These are phyloP conservation scores for Melanchra persicariae DNA, from an alignment of 2,888 invertebrate genomes.

Conservation along the genomic window DNA sequence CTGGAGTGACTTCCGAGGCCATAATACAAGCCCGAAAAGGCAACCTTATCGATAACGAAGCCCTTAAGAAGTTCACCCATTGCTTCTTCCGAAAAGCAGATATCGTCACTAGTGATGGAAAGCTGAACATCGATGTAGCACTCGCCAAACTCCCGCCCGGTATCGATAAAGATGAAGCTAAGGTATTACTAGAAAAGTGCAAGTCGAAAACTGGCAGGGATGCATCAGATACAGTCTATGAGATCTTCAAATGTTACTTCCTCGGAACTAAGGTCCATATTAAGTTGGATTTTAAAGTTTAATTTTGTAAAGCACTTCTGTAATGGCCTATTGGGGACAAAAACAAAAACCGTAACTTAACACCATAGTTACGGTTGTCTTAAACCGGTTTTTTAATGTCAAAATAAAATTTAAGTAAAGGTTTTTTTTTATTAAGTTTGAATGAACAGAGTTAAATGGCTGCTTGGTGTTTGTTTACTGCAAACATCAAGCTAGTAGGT, in stretches of 20 bases:
- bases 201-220: background rate
- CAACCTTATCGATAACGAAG: background rate
- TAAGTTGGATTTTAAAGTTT: background rate
- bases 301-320: background rate
- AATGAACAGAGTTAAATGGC: background rate
- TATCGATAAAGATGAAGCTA: background rate
- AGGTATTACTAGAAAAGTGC: background rate
- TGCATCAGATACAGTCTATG: background rate
- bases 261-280: background rate
- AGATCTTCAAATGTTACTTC: constrained; percentile 9
- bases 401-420: too few relatives aligned
- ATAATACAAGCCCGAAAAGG: too few relatives aligned
- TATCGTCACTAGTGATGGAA: constrained; percentile 8
- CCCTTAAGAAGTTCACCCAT: background rate
- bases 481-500: constrained; percentile 1
- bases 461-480: background rate
- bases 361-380: background rate
- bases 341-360: constrained; percentile 1
- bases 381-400: background rate
- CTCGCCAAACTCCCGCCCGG: constrained; percentile 2
- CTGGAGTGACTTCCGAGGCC: too few relatives aligned
- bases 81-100: background rate
- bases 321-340: background rate
- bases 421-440: background rate
- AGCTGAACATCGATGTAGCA: constrained; percentile 7